Conservation (phyloP, 2,888 invertebrate genomes). For the Mesochorus sp. region DNA sequence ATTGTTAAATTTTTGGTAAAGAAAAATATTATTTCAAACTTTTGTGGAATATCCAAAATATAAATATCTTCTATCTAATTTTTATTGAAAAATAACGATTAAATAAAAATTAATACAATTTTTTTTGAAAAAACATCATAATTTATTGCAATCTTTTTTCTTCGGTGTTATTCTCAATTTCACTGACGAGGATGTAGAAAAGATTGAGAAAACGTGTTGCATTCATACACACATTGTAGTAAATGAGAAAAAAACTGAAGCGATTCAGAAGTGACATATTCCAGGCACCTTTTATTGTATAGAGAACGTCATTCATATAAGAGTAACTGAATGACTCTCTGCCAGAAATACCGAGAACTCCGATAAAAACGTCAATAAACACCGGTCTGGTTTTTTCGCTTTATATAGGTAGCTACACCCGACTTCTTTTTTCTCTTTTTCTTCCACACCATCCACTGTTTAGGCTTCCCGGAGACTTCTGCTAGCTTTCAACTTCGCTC, state of each 20-base stretch:
- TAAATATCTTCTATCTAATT: not conserved
- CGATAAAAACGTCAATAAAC: slow-evolving; percentile 62
- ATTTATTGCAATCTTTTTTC: not conserved
- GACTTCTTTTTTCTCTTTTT: not conserved
- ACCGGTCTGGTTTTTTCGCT: slow-evolving; percentile 46
- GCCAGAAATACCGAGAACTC: slow-evolving; percentile 32
- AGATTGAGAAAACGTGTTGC: not conserved
- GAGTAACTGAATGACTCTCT: slow-evolving; percentile 53
- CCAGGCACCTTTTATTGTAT: slow-evolving; percentile 43
- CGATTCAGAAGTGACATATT: slow-evolving; percentile 30
- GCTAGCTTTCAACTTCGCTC: not conserved
- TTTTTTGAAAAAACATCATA: not conserved
- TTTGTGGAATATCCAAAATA: too few relatives aligned
- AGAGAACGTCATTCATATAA: slow-evolving; percentile 51
- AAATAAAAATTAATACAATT: not conserved
- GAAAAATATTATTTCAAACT: too few relatives aligned
- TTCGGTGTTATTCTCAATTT: not conserved
- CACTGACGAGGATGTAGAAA: not conserved
- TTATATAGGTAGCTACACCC: not conserved
- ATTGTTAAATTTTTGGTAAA: too few relatives aligned
- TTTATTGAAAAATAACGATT: not conserved
- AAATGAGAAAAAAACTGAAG: slow-evolving; percentile 1
- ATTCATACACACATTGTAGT: not conserved
- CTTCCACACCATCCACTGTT: slow-evolving; percentile 4
- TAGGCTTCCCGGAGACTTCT: slow-evolving; percentile 11